Evolutionary conservation across 2,113 vertebrate species (phyloP).

Genomic region (Cyprinodon brontotheroides): DNA sequence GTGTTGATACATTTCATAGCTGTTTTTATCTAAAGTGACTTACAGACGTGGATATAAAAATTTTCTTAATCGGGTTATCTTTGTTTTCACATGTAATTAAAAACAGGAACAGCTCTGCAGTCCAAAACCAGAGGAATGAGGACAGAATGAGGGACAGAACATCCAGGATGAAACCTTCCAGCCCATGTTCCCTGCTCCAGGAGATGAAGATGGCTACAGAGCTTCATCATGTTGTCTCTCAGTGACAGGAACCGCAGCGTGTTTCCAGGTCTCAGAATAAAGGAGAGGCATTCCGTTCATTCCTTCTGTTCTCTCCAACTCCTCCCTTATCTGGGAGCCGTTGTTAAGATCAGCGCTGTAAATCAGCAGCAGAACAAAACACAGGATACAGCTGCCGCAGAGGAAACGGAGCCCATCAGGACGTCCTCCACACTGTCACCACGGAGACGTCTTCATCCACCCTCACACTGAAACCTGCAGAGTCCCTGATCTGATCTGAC

Average conservation of each 20-base stretch:
- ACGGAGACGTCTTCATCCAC: neutral
- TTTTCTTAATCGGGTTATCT: no score
- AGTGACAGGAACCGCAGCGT: no score
- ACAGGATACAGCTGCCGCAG: conserved; percentile 65
- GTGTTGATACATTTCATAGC: no score
- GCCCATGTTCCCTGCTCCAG: no score
- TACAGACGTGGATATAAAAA: no score
- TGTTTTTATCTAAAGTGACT: no score
- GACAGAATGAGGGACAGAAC: neutral
- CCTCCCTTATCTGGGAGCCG: neutral
- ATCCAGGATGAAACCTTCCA: neutral
- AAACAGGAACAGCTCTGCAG: no score
- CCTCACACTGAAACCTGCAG: neutral
- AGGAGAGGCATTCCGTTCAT: neutral
- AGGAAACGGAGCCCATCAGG: conserved; percentile 4
- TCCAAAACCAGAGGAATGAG: neutral
- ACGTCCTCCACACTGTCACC: neutral
- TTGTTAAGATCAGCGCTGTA: neutral
- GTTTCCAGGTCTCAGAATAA: neutral
- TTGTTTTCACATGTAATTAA: no score
- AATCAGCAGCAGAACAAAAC: conserved; percentile 59
- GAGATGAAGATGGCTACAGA: no score
- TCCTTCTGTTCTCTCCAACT: neutral
- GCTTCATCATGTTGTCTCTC: no score
- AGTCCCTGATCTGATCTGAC: no score